Evolutionary conservation across 2,888 invertebrate genomes (phyloP), one percentile per base, ranked within the genome.

Genomic region (Cabera pusaria): DNA sequence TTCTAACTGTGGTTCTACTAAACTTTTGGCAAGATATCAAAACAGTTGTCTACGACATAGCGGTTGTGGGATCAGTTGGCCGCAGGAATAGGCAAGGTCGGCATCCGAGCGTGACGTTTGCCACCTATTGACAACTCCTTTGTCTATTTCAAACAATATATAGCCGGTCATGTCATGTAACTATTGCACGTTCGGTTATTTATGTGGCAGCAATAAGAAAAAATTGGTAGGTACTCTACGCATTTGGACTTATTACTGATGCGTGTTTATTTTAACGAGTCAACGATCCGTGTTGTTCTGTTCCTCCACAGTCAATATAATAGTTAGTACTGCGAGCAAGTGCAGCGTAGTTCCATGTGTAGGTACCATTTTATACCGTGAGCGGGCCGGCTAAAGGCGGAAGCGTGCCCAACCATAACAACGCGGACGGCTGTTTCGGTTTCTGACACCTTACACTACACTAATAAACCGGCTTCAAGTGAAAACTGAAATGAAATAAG

Each of bases 1-100:
- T 27, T n/a, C n/a, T n/a, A n/a, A n/a, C n/a, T n/a, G n/a, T n/a
- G n/a, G n/a, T n/a, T 32, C 18, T 22, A 22, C 32, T 26, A 32
- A 21, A 28, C 19, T 9, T 26, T 29, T 10, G 7, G 11, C 18
- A 40, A 40, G 28, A 28, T 20, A 33, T 19, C 5, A 8, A 28
- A 39, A 32, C 12, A 29, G 8, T 23, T 24, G 34, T 32, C 34
- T 44, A 39, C 54, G 44, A 51, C 44, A 49, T 55, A 55, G 53
- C 55, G 4, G 14, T 48, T 44, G 55, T 59, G 53, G 56, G 62
- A 63, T 59, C 58, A 60, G 56, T 6, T 58, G 62, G 62, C 51
- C 57, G 65, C 82, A 84, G 81, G 85, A 84, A 81, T 74, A 75
- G 78, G 80, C 84, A 86, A 84, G 82, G 85, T 79, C 85, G 81